These are phyloP conservation scores for Coreius guichenoti DNA, from an alignment of 2,797 vertebrate species.

Conservation along the genomic window DNA sequence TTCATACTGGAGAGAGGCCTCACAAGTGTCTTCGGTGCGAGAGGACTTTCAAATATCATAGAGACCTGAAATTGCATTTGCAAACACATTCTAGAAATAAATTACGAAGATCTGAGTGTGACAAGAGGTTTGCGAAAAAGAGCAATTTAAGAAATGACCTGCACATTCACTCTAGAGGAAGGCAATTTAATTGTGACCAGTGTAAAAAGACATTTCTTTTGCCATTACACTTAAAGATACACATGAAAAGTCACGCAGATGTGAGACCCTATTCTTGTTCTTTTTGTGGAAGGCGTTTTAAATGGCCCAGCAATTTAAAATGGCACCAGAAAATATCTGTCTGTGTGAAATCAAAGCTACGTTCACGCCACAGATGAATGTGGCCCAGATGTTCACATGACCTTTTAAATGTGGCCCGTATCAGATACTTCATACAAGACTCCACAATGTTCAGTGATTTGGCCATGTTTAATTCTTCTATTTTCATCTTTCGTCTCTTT, in stretches of 20 bases:
- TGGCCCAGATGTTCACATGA: not conserved
- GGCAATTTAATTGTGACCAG: not conserved
- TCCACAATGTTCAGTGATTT: not conserved
- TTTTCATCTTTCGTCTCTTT: not conserved
- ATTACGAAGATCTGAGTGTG: not conserved
- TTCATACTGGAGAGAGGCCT: slow-evolving; percentile 19
- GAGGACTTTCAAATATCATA: not conserved
- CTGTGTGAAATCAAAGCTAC: not conserved
- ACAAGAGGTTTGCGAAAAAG: not conserved
- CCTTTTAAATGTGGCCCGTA: not conserved
- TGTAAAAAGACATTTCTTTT: not conserved
- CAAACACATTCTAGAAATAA: not conserved
- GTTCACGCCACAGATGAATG: not conserved
- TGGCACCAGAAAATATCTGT: not conserved
- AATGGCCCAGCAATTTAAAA: not conserved
- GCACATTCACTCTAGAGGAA: fast-evolving
- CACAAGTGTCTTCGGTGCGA: not conserved
- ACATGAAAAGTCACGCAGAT: not conserved
- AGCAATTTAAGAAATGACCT: not conserved
- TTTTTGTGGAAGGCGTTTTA: not conserved
- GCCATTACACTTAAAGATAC: not conserved
- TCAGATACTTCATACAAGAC: not conserved
- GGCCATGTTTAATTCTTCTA: no score
- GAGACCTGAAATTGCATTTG: slow-evolving; percentile 6
- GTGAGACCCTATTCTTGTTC: not conserved